These are phyloP conservation scores for Macrosteles quadrilineatus DNA, from an alignment of 1,140 invertebrate genomes.

Conservation along the genomic window DNA sequence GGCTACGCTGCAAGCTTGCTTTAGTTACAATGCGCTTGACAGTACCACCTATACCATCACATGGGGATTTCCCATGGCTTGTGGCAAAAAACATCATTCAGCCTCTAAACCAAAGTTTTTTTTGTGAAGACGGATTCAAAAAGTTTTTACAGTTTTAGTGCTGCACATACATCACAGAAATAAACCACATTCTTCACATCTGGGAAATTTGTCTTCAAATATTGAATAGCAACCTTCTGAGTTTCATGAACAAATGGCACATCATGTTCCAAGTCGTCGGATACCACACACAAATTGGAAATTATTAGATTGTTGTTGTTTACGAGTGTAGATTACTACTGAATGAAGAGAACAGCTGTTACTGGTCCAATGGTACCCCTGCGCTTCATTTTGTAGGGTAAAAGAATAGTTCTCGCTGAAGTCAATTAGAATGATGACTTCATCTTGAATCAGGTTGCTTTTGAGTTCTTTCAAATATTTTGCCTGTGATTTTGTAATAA, in stretches of 20 bases:
- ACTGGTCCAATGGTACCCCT: slow-evolving; percentile 39
- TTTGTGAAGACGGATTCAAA: slow-evolving; percentile 43
- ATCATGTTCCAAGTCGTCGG: slow-evolving; percentile 39
- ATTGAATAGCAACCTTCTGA: slow-evolving; percentile 36
- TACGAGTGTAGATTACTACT: slow-evolving; percentile 25
- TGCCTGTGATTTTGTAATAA: background rate
- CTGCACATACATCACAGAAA: slow-evolving; percentile 45
- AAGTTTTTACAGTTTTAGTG: slow-evolving; percentile 47
- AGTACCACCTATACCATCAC: slow-evolving; percentile 35
- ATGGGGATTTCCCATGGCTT: no score
- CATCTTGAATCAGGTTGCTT: background rate
- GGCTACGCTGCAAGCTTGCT: slow-evolving; percentile 32
- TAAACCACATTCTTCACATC: slow-evolving; percentile 44
- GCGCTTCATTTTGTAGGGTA: slow-evolving; percentile 39
- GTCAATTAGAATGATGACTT: slow-evolving; percentile 6
- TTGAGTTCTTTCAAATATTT: background rate
- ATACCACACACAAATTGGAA: no score
- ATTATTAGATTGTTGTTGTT: slow-evolving; percentile 21
- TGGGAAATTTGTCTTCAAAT: slow-evolving; percentile 38
- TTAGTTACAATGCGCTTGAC: slow-evolving; percentile 33
- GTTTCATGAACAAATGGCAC: slow-evolving; percentile 40
- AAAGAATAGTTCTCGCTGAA: slow-evolving; percentile 39
- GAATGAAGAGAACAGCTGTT: slow-evolving; percentile 36
- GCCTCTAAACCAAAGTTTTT: slow-evolving; percentile 41
- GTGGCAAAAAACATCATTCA: slow-evolving; percentile 47